Base-by-base conservation (phyloP, 1,140 invertebrate species). In the Arion vulgaris region DNA sequence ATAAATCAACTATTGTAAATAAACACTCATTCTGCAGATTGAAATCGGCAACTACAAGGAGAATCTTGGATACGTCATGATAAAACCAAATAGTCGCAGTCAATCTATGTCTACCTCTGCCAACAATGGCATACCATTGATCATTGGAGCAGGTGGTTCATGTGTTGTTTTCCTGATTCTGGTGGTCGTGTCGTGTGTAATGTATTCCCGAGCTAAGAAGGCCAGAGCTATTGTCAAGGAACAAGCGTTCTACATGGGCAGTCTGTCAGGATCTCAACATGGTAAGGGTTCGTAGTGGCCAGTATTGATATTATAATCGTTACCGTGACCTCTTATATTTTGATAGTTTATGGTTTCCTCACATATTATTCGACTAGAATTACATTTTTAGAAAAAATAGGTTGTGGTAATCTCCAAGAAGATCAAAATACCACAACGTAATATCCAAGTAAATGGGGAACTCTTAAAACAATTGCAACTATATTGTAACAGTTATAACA, bases 191-290 rank as follows among this genome's bases (percentile, higher is more conserved):
- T 53, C 32, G 9, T 53, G 74, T 53, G 32, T 49, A 2, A 36
- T 76, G 32, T 49, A 49, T 57, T 28, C 32, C 32, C 34, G 45
- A 49, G 74, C 41, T 2, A 53, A 53, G 74, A 53, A 76, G 34
- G 74, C 38, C 9, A 11, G n/a, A 28, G 51, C 38, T 13, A 4
- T 38, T 13, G 77, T 36, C 11, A 62, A 78, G 28, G 41, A 34
- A 39, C 38, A 39, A 9, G n/a, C 51, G 1, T 78, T n/a, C 53
- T 57, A 78, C 32, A 51, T 78, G 75, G 36, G 77, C 53, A 79
- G 77, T 36, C 28, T 68, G 4, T 66, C 51, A 13, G 77, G 77
- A 9, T 76, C 49, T 1, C 32, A 36, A n/a, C 41, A 39, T 53
- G 41, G 74, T 76, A 13, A 76, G 41, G 51, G 15, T 57, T 5